Percentiles rank a stretch among this genome's conserved stretches.
phyloP scores from a whole-genome alignment of 2,797 vertebrate species.

The Eurystomus glaucurus region DNA sequence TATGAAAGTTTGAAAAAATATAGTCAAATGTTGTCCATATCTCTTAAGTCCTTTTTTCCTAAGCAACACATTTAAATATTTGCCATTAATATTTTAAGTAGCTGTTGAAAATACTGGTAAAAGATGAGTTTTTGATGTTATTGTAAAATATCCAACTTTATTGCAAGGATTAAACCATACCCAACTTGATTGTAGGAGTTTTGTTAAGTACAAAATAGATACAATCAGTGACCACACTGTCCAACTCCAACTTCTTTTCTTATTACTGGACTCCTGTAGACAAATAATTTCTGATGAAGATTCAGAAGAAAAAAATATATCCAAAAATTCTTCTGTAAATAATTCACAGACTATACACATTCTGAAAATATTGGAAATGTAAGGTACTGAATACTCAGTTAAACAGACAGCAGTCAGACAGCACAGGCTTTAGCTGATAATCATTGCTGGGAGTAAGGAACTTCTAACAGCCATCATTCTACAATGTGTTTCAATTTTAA shows the following conservation, averaged over 20 bases:
- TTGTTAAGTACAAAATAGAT: neutral
- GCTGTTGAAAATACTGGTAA: neutral
- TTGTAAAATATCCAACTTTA: neutral
- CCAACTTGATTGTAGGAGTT: neutral
- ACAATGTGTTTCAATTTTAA: conserved; percentile 49
- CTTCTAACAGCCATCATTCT: conserved; percentile 38
- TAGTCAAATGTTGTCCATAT: neutral
- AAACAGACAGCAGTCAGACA: neutral
- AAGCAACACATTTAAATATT: neutral
- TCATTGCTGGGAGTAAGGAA: conserved; percentile 11
- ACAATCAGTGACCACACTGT: neutral
- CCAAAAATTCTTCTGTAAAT: neutral
- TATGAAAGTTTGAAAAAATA: neutral
- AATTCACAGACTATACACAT: neutral
- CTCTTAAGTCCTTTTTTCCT: neutral
- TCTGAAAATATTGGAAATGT: neutral
- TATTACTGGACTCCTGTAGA: neutral
- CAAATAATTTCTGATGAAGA: neutral
- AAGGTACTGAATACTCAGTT: neutral
- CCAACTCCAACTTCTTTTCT: neutral
- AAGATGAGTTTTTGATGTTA: neutral
- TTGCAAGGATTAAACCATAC: neutral
- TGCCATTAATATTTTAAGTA: neutral
- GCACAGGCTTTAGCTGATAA: neutral
- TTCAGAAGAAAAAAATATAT: neutral